These are phyloP conservation scores for Phycodurus eques DNA, from an alignment of 2,113 vertebrate species.

Conservation along the genomic window DNA sequence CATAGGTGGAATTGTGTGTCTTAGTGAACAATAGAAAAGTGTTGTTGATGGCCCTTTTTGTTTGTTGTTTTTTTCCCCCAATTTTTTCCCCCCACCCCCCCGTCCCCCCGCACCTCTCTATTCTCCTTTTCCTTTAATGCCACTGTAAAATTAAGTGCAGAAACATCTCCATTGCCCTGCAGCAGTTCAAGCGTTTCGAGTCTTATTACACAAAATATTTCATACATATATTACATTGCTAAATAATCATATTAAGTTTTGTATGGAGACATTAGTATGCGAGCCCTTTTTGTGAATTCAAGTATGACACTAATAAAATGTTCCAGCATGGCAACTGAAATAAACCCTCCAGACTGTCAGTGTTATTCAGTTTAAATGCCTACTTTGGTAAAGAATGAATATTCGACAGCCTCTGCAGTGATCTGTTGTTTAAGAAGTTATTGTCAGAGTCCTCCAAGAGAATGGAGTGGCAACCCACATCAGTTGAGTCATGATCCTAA, in stretches of 20 bases:
- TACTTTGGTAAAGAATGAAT: neutral
- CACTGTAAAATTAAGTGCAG: slow-evolving; percentile 35
- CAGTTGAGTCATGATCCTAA: slow-evolving; percentile 20
- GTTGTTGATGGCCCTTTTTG: neutral
- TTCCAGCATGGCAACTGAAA: slow-evolving; percentile 43
- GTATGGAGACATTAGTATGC: slow-evolving; percentile 42
- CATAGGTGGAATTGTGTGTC: slow-evolving; percentile 5
- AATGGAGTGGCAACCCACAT: slow-evolving; percentile 16
- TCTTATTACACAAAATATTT: slow-evolving; percentile 46
- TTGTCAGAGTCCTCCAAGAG: neutral
- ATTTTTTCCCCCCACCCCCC: neutral
- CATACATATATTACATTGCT: slow-evolving; percentile 47
- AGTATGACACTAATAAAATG: slow-evolving; percentile 42
- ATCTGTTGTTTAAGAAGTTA: neutral
- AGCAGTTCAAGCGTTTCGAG: slow-evolving; percentile 24
- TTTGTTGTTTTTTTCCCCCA: neutral
- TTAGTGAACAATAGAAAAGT: slow-evolving; percentile 24
- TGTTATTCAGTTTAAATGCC: slow-evolving; percentile 26
- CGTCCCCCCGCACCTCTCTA: neutral
- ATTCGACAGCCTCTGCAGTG: slow-evolving; percentile 11
- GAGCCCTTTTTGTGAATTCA: slow-evolving; percentile 48
- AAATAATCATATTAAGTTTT: slow-evolving; percentile 43
- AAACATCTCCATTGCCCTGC: slow-evolving; percentile 18
- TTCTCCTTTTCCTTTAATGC: slow-evolving; percentile 18
- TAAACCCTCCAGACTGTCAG: slow-evolving; percentile 27